Conservation (phyloP, 2,113 vertebrate species). For the Phainopepla nitens region DNA sequence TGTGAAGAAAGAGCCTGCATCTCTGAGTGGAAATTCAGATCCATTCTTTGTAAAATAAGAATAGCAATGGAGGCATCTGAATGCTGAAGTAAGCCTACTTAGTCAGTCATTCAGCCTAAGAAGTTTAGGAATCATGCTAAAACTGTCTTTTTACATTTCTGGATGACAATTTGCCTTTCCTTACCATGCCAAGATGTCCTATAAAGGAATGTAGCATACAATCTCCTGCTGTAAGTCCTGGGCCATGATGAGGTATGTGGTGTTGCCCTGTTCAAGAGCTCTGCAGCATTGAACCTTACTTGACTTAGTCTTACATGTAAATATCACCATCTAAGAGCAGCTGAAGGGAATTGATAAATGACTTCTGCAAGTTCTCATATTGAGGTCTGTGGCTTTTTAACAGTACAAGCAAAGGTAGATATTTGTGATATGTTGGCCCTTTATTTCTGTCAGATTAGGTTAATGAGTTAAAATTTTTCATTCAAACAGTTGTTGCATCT, state of each 20-base stretch:
- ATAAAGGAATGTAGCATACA: not conserved
- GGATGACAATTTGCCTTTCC: not conserved
- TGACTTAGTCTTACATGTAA: not conserved
- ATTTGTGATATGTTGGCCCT: not conserved
- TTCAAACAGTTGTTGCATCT: not conserved
- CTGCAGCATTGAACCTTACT: not conserved
- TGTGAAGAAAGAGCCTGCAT: not conserved
- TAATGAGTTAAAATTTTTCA: not conserved
- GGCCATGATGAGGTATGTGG: not conserved
- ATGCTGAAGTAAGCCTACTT: not conserved
- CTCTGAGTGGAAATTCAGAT: not conserved
- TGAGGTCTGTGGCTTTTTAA: not conserved
- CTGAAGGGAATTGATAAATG: not conserved
- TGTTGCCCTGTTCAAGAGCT: not conserved
- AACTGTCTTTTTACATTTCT: not conserved
- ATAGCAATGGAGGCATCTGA: not conserved
- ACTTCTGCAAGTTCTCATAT: not conserved
- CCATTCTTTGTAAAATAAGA: not conserved
- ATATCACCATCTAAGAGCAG: not conserved
- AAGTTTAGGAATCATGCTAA: not conserved
- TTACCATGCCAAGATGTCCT: not conserved
- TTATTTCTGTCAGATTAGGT: not conserved
- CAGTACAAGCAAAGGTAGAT: not conserved
- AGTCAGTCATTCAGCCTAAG: not conserved
- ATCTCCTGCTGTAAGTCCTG: not conserved